Conservation (phyloP, 2,113 vertebrate genomes). For the Emydura subglobosa region DNA sequence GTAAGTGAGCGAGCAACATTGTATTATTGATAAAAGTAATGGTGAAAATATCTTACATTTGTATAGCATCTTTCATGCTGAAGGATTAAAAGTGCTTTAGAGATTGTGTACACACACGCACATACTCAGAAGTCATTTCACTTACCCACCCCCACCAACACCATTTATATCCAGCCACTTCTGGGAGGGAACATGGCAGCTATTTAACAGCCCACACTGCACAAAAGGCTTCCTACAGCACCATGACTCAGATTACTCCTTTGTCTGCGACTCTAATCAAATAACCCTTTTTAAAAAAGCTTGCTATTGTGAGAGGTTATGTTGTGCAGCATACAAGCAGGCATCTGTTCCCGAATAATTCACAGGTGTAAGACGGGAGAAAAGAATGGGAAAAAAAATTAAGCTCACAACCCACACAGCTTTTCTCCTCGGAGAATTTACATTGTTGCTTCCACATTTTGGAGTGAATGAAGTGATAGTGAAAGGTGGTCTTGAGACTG, state of each 20-base stretch:
- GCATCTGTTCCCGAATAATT: neutral
- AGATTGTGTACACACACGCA: neutral
- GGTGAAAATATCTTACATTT: conserved; percentile 35
- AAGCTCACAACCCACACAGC: neutral
- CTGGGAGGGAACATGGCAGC: neutral
- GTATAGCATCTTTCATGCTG: conserved; percentile 21
- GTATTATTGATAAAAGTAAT: conserved; percentile 44
- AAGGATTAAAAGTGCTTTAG: neutral
- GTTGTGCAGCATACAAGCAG: neutral
- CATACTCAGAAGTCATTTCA: conserved; percentile 4
- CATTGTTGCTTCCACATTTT: neutral
- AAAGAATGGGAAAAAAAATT: neutral
- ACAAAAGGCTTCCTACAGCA: neutral
- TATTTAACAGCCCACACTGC: neutral
- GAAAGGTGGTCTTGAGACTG: neutral
- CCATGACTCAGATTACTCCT: neutral
- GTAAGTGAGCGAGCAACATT: conserved; percentile 50
- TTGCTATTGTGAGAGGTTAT: neutral
- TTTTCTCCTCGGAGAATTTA: conserved; percentile 1
- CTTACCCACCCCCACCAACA: neutral
- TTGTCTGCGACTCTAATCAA: neutral
- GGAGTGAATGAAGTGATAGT: neutral
- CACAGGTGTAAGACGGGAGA: neutral
- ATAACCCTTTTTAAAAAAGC: neutral
- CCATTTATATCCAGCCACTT: conserved; percentile 5